Evolutionary conservation across 2,113 vertebrate species (phyloP), one percentile per base, ranked within the genome.

Genomic region (Datnioides undecimradiatus): DNA sequence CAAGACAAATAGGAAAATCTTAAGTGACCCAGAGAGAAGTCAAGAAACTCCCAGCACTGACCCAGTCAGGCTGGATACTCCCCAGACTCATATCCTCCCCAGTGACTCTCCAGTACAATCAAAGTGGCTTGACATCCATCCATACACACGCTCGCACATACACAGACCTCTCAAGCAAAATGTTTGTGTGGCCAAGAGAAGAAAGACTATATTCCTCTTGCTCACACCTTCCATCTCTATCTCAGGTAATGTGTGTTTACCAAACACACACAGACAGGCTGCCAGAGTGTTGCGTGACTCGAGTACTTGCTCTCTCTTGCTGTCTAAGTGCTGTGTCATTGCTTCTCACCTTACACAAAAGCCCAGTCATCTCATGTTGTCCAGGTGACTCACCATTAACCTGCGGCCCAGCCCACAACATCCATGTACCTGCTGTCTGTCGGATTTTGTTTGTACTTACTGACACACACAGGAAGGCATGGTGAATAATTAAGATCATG

Each of bases 291-390:
- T 82, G 76, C 76, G 80, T 87, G 88, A 83, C 80, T 75, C 16
- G 49, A 67, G 67, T 83, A 69, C 58, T 31, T 76, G 46, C 38
- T 74, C 65, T 17, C 83, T 31, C 70, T 46, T 36, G 17, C 72
- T 21, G 10, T 41, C 8, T 52, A 57, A 69, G n/a, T 73, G 83
- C 85, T 82, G 80, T 77, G 87, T 91, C 87, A 90, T 67, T 57
- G 69, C 74, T 62, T 83, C 85, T 91, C 83, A 59, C 64, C 69
- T 85, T 86, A 82, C 83, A 86, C 83, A 80, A 84, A 77, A 76
- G 34, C 64, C 59, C 45, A 65, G 79, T 66, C 73, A 54, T 86
- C 71, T 84, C 57, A 67, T 79, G 79, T 80, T 70, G 85, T 82
- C 45, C 69, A 62, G 70, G 82, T 88, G 82, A 88, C 68, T 93